Base-by-base conservation (phyloP, 2,888 invertebrate genomes). In the Myopa tessellatipennis region DNA sequence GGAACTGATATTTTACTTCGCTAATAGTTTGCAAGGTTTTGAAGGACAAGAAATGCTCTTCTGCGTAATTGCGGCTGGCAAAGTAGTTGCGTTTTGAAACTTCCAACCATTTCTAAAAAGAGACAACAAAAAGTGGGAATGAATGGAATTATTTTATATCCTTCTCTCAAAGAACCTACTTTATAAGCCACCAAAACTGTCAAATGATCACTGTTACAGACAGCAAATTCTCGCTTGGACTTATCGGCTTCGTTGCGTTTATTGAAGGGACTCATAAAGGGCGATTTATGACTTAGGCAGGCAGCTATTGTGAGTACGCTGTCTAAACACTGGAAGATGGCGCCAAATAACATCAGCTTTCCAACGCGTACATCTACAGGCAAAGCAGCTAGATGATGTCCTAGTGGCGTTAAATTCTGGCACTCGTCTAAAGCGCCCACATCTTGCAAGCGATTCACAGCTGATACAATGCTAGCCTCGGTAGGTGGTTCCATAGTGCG, bases 311-410 rank as follows among this genome's bases (percentile, higher is more conserved):
- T 98, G 3, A 98, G 90, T 0, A 97, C 94, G 0, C 98, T 96
- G 90, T 98, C 96, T 52, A 98, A 91, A 87, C 98, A 98, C 95
- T 90, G 89, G 87, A 98, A 95, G 79, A 98, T 95, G 14, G 98
- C 95, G 0, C 98, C 96, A 84, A 95, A 96, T 8, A 98, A 88
- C 91, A 98, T 95, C 81, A 98, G 91, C 86, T 98, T 97, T n/a
- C 97, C 97, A 83, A 97, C 94, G 82, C 96, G 91, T 4, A 95
- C 95, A 85, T 98, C 98, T 0, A 98, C 95, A 0, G 98, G 98
- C 77, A 98, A 88, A 0, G 95, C 94, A 0, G 97, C 94, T 74
- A 98, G 90, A 88, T 98, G 96, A 81, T 94, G 93, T 0, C 98
- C 98, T 7, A 98, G 89, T 0, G 97, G 94, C 0, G 97, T 98